Evolutionary conservation across 1,140 invertebrate genomes (phyloP), one percentile per base, ranked within the genome.

Genomic region (Pseudomyrmex pallidus): DNA sequence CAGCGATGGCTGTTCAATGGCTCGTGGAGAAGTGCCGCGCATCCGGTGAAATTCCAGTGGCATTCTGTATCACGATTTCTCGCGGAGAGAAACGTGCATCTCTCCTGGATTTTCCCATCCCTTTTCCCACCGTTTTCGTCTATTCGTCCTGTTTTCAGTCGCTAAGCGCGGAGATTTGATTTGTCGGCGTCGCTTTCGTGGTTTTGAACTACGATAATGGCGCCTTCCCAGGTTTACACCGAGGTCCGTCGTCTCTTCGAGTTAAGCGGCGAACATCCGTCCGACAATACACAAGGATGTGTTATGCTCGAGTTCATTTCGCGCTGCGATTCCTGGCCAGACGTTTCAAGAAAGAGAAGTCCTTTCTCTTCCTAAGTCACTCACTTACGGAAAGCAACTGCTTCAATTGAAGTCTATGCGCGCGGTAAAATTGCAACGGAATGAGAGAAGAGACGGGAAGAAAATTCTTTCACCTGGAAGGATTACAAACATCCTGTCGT

Each of bases 201-300:
- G 84, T 86, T 86, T 87, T 90, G 88, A 90, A 84, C 88, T 84
- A 90, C 86, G 88, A 85, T 90, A 90, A 90, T 88, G 67, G 84
- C 88, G 44, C 73, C 82, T 83, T 84, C 83, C 52, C 83, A 76
- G 77, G 67, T 87, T 85, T 89, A 74, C 86, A 67, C 80, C 80
- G 74, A 63, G 61, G 62, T 83, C 66, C 83, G 76, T 82, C 85
- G 74, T 90, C 86, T 78, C 68, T 84, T 66, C 85, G 70, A 80
- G 62, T 90, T 89, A 89, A 89, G 73, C 85, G 83, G 59, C 66
- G 82, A 78, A 56, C 73, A 85, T 89, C 67, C 72, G 85, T 76
- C 88, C 85, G 82, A 87, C 87, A 74, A 87, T 87, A 80, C 83
- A 85, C 74, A 74, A 88, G 86, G 76, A 87, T 83, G 52, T 77